Evolutionary conservation across 1,140 invertebrate genomes (phyloP).

Genomic region (Neodiprion fabricii): DNA sequence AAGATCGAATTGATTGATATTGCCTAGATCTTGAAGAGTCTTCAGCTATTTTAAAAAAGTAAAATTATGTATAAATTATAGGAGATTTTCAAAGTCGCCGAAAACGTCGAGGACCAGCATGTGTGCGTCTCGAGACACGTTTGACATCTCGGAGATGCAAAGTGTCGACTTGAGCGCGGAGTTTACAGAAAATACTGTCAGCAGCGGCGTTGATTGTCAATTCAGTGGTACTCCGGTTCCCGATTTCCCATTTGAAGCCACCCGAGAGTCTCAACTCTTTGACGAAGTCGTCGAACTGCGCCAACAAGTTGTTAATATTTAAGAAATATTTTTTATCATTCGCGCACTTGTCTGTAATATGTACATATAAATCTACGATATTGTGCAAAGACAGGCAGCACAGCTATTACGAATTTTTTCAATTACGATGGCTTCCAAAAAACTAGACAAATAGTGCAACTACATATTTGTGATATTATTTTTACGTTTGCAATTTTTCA

Average conservation of each 20-base stretch:
- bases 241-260: neutral
- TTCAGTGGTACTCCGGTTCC: conserved; percentile 9
- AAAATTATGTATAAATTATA: conserved; percentile 22
- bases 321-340: too few relatives aligned
- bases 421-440: neutral
- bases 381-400: too few relatives aligned
- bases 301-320: conserved; percentile 30
- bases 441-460: neutral
- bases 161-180: conserved; percentile 24
- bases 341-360: too few relatives aligned
- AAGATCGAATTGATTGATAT: too few relatives aligned
- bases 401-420: too few relatives aligned
- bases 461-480: neutral
- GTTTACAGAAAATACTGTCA: conserved; percentile 20
- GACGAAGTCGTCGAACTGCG: conserved; percentile 28
- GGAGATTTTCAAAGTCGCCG: conserved; percentile 25
- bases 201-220: conserved; percentile 13
- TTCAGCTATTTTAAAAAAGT: too few relatives aligned
- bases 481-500: neutral
- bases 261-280: conserved; percentile 12
- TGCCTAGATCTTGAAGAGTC: too few relatives aligned
- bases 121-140: conserved; percentile 15
- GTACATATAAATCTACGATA: too few relatives aligned
- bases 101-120: conserved; percentile 16
- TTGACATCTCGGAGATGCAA: conserved; percentile 40